phyloP scores from a whole-genome alignment of 2,113 vertebrate species.

The Pungitius pungitius region DNA sequence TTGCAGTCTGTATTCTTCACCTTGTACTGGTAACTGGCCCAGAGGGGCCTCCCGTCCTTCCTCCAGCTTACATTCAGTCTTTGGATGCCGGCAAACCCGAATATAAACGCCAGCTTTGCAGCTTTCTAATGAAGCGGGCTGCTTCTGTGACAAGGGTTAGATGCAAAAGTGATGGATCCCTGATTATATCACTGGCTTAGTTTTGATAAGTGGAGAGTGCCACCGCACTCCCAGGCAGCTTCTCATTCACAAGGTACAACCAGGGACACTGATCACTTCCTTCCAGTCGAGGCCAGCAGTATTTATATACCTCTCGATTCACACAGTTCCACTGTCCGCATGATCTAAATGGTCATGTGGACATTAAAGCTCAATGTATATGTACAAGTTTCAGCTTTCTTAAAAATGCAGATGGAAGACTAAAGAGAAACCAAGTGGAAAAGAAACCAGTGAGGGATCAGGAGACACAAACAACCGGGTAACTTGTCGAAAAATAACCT shows the following conservation, averaged over 20 bases:
- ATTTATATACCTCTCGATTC: no score
- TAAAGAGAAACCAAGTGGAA: not conserved
- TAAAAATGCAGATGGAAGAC: not conserved
- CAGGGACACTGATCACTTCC: no score
- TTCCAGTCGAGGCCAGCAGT: no score
- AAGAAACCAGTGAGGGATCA: slow-evolving; percentile 5
- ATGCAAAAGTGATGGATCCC: not conserved
- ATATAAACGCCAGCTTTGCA: slow-evolving; percentile 74
- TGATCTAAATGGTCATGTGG: no score
- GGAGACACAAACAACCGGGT: not conserved
- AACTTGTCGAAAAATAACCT: not conserved
- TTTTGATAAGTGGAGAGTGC: not conserved
- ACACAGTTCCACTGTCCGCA: no score
- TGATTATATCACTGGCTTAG: not conserved
- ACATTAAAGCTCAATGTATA: no score
- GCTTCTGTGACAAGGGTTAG: slow-evolving; percentile 49
- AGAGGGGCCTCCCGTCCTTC: slow-evolving; percentile 85
- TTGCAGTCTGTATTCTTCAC: no score
- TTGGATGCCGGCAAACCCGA: slow-evolving; percentile 78
- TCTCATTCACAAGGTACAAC: no score
- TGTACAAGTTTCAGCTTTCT: no score
- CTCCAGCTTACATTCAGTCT: slow-evolving; percentile 85
- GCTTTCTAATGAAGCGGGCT: slow-evolving; percentile 77
- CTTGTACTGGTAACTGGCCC: slow-evolving; percentile 79
- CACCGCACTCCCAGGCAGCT: not conserved